Evolutionary conservation across 1,140 invertebrate species (phyloP).

Genomic region (Drosophila nebulosa): DNA sequence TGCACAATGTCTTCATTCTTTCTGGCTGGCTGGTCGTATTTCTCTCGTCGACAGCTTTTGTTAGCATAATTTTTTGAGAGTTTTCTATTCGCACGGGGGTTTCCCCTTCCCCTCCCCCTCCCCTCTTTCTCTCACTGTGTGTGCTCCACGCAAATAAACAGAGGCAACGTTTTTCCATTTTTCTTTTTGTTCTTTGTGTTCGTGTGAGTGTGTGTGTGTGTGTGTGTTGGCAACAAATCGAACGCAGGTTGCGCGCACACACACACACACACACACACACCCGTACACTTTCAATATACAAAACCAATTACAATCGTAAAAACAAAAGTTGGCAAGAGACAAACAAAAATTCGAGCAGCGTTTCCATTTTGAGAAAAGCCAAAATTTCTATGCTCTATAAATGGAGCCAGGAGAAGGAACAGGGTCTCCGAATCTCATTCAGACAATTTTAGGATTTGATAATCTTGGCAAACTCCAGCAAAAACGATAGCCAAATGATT

Average conservation of each 20-base stretch:
- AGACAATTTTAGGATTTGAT: background rate
- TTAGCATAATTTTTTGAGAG: conserved; percentile 67
- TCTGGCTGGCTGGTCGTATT: background rate
- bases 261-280: conserved; percentile 11
- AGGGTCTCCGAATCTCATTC: background rate
- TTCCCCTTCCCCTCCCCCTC: background rate
- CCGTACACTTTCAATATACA: conserved; percentile 34
- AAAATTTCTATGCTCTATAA: background rate
- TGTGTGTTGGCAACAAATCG: conserved; percentile 61
- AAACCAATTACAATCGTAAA: conserved; percentile 64
- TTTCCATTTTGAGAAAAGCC: background rate
- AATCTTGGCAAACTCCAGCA: no score
- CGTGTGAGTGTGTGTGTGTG: background rate
- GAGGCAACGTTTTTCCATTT: conserved; percentile 14
- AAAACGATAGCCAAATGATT: no score
- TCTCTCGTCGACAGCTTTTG: conserved; percentile 59
- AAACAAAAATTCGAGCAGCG: background rate
- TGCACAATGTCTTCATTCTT: conserved; percentile 45
- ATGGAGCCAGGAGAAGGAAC: no score
- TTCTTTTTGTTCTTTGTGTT: conserved; percentile 30
- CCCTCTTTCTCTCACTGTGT: background rate
- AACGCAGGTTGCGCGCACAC: conserved; percentile 55
- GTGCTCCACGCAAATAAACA: conserved; percentile 35
- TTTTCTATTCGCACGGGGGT: conserved; percentile 10
- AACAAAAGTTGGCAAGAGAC: conserved; percentile 19